These are phyloP conservation scores for Synergus umbraculus DNA, from an alignment of 2,888 invertebrate genomes.

Conservation along the genomic window DNA sequence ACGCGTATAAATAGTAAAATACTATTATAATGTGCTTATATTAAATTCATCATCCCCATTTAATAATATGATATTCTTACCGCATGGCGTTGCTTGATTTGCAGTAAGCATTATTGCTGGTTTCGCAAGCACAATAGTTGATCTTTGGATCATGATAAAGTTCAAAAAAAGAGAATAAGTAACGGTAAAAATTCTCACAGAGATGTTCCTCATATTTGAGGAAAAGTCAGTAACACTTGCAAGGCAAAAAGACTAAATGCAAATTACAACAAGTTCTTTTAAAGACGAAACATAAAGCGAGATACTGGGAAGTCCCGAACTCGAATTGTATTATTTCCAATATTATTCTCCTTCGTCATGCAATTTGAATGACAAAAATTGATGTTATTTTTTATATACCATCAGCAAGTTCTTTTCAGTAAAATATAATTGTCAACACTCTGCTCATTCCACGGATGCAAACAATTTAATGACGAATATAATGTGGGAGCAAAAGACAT, in stretches of 20 bases:
- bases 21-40: neutral
- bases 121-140: neutral
- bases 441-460: neutral
- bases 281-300: constrained; percentile 19
- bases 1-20: neutral
- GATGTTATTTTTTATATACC: neutral
- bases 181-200: neutral
- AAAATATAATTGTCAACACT: constrained; percentile 19
- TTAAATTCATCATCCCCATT: neutral
- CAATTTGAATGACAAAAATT: constrained; percentile 19
- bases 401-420: neutral
- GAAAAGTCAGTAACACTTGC: constrained; percentile 9
- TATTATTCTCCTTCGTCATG: constrained; percentile 22
- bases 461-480: constrained; percentile 28
- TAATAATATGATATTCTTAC: neutral
- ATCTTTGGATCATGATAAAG: neutral
- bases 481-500: neutral
- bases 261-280: constrained; percentile 20
- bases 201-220: neutral
- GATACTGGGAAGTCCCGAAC: constrained; percentile 20
- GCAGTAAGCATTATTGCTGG: neutral
- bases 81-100: neutral
- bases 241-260: constrained; percentile 16
- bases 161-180: neutral
- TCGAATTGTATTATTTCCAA: neutral